Evolutionary conservation across 2,797 vertebrate species (phyloP), one percentile per base, ranked within the genome.

Genomic region (Sebastes cheni): DNA sequence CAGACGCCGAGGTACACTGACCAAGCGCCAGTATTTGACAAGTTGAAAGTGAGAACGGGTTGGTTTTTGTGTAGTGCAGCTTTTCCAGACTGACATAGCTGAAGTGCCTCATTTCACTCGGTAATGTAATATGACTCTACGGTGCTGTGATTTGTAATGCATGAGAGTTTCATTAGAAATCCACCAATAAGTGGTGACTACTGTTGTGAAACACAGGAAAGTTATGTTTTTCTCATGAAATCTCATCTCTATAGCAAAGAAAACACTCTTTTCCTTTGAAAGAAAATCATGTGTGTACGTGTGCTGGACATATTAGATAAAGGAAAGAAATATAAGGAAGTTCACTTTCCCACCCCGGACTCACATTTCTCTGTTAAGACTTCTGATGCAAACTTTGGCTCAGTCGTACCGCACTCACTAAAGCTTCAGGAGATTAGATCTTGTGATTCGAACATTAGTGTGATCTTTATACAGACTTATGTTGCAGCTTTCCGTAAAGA

Each of bases 311-410:
- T 61, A 82, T 77, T 52, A 66, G 34, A 82, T 8, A 52, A 73
- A 74, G 4, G 67, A 65, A 71, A 36, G 13, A 36, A 68, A 79
- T 60, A 34, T 18, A 14, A 22, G 14, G 75, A 61, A 30, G 18
- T 39, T 79, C 22, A n/a, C 30, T 73, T 81, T 80, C 62, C 73
- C 60, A 81, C 61, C 20, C 42, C 27, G 64, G 20, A 72, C 75
- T 18, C 39, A 20, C 20, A 69, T 67, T 61, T 84, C 52, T 68
- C 52, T 32, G 55, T 69, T 65, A 72, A 55, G 64, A 75, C 56
- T 52, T 82, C 22, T 77, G 50, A 79, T 69, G 55, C 36, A 83
- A 64, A 76, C 42, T 61, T 71, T 79, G 69, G 69, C 78, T 27
- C 12, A 13, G 36, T 75, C 46, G 42, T 29, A 69, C 75, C 54